A percentile compares a stretch with the other conserved stretches of the same genome.
Conservation (phyloP, 2,113 vertebrate genomes). For the Blennius ocellaris region DNA sequence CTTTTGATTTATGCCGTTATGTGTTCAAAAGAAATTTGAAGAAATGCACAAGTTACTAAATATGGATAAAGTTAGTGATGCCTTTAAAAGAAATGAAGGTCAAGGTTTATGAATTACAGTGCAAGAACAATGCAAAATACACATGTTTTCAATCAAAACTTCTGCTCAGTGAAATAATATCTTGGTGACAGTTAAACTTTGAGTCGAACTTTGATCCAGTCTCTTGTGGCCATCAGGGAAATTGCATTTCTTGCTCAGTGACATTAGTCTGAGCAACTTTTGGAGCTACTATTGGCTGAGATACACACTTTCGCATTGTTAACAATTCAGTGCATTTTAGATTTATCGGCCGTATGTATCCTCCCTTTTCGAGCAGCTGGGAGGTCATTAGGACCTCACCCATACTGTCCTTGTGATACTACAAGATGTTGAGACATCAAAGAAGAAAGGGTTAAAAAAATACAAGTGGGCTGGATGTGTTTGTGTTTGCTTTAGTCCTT, state of each 20-base stretch:
- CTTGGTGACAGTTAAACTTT: no score
- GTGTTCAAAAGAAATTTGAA: no score
- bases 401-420: constrained; percentile 8
- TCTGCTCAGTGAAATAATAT: no score
- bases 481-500: background rate
- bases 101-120: no score
- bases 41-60: no score
- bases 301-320: background rate
- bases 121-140: no score
- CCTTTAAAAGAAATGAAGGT: no score
- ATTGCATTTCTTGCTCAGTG: background rate
- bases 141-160: no score
- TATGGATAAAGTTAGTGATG: no score
- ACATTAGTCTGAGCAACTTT: background rate
- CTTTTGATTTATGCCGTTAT: no score
- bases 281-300: background rate
- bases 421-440: constrained; percentile 27
- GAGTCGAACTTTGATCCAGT: constrained; percentile 7
- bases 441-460: background rate
- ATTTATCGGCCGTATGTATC: background rate
- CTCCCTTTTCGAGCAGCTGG: background rate
- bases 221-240: constrained; percentile 27
- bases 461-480: background rate
- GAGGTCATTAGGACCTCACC: constrained; percentile 4
- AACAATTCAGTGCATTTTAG: background rate